Conservation (phyloP, 2,113 vertebrate genomes). For the Phyllostomus hastatus region DNA sequence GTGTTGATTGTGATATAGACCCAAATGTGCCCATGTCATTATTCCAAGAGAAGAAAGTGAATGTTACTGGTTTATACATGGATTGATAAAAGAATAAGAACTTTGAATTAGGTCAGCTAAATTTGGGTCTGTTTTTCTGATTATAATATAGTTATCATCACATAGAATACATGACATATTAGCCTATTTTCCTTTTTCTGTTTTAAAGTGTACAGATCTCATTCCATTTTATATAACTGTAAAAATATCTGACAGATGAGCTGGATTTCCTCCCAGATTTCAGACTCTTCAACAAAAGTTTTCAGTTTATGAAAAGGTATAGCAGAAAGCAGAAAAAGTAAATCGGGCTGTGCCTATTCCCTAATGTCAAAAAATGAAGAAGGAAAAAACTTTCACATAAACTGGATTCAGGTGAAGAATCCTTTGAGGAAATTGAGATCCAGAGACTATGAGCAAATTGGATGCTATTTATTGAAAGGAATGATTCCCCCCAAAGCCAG, state of each 20-base stretch:
- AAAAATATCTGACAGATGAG: conserved; percentile 79
- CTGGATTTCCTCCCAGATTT: conserved; percentile 75
- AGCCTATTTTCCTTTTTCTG: conserved; percentile 72
- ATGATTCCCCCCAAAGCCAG: conserved; percentile 60
- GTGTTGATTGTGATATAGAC: conserved; percentile 13
- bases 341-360: conserved; percentile 46
- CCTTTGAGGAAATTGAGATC: conserved; percentile 74
- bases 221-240: conserved; percentile 77
- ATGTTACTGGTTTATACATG: conserved; percentile 43
- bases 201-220: conserved; percentile 67
- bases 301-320: conserved; percentile 67
- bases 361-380: background rate
- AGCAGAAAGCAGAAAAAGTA: conserved; percentile 22
- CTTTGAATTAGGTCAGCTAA: conserved; percentile 34
- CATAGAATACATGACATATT: conserved; percentile 67
- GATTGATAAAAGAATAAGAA: conserved; percentile 52
- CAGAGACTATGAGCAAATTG: conserved; percentile 72
- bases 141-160: conserved; percentile 72
- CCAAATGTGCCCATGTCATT: conserved; percentile 24
- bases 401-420: conserved; percentile 71
- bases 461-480: conserved; percentile 69
- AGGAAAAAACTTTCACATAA: conserved; percentile 67
- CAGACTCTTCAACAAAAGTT: conserved; percentile 71
- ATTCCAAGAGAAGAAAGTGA: conserved; percentile 48
- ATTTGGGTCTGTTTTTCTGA: conserved; percentile 68